phyloP scores from a whole-genome alignment of 2,797 vertebrate species.

The Sebastes matsubarae region DNA sequence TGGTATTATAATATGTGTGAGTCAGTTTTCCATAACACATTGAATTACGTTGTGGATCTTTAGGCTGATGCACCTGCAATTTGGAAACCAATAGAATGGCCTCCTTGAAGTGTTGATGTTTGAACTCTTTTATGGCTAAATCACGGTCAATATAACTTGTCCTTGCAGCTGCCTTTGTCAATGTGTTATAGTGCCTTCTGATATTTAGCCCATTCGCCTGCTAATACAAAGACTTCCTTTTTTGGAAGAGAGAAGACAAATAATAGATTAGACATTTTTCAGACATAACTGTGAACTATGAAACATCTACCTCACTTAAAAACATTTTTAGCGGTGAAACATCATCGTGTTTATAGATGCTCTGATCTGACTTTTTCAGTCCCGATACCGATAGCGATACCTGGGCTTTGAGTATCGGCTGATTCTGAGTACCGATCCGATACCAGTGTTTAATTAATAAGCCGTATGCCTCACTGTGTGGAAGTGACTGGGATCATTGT shows the following conservation, averaged over 20 bases:
- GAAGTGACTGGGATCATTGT: too few species aligned
- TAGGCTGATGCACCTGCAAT: neutral
- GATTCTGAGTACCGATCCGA: too few species aligned
- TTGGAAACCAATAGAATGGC: neutral
- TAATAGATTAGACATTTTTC: neutral
- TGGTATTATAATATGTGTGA: neutral
- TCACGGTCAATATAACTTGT: neutral
- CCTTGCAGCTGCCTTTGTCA: neutral
- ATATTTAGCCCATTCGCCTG: neutral
- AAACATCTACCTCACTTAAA: neutral
- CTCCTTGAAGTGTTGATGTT: neutral
- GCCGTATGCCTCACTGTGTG: too few species aligned
- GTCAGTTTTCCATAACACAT: neutral
- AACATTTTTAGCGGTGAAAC: too few species aligned
- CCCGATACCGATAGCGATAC: too few species aligned
- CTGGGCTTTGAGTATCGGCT: too few species aligned
- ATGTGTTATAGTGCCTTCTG: neutral
- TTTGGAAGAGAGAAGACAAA: neutral
- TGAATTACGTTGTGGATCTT: neutral
- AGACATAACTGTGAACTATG: neutral
- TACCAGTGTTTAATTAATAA: too few species aligned
- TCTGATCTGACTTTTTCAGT: too few species aligned
- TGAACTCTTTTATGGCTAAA: neutral
- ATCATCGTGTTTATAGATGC: too few species aligned
- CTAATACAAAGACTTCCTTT: neutral